Evolutionary conservation across 2,797 vertebrate genomes (phyloP).

Genomic region (Psittacula echo): DNA sequence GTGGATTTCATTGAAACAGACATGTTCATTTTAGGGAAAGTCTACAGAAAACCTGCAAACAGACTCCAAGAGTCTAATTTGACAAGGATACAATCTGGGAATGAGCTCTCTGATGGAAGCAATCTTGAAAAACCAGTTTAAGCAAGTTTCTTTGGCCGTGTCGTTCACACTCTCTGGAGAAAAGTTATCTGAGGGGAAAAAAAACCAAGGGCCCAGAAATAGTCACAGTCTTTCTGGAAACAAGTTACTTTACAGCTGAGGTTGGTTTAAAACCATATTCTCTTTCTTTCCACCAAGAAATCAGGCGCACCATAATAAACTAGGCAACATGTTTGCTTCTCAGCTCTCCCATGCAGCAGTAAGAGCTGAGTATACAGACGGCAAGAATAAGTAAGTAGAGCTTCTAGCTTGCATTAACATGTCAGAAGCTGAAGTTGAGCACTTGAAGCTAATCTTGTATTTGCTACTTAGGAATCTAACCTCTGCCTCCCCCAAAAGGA

Average conservation of each 20-base stretch:
- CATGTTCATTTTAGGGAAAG: background rate
- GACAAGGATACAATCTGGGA: slow-evolving; percentile 94
- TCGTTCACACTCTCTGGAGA: slow-evolving; percentile 91
- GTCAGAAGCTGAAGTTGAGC: background rate
- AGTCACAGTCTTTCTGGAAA: background rate
- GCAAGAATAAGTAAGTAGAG: background rate
- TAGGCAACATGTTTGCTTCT: background rate
- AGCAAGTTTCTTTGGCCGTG: slow-evolving; percentile 95
- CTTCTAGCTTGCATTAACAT: background rate
- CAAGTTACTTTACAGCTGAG: background rate
- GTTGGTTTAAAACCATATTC: background rate
- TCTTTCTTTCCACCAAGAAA: background rate
- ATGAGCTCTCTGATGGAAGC: slow-evolving; percentile 98
- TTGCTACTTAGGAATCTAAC: background rate
- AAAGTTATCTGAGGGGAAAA: slow-evolving; percentile 84
- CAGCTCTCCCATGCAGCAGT: background rate
- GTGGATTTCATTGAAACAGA: background rate
- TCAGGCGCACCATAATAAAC: background rate
- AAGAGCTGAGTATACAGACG: background rate
- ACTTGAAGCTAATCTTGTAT: background rate
- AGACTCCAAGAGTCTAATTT: background rate
- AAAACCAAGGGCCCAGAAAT: background rate
- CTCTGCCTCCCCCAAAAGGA: background rate
- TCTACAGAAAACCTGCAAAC: background rate
- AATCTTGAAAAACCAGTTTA: slow-evolving; percentile 99